Evolutionary conservation across 2,113 vertebrate species (phyloP).

Genomic region (Macrotis lagotis): DNA sequence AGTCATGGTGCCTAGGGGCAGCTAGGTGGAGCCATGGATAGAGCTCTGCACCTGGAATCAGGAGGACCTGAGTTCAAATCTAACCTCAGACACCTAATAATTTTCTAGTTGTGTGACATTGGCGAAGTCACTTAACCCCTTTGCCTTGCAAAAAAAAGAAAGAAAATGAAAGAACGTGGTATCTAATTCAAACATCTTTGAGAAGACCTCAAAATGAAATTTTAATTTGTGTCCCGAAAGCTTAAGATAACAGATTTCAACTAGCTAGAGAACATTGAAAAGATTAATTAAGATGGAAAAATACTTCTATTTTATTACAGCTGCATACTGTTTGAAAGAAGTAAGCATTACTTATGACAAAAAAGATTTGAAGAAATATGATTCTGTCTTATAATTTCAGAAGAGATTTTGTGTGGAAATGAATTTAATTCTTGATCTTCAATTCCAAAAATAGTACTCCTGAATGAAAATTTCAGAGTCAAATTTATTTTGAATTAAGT

Average conservation of each 20-base stretch:
- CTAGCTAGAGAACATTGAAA: not conserved
- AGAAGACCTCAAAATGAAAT: not conserved
- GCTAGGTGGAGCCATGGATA: too few species aligned
- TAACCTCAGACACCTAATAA: too few species aligned
- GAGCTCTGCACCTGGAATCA: too few species aligned
- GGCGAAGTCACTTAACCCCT: too few species aligned
- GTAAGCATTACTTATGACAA: not conserved
- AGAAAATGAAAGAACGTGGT: too few species aligned
- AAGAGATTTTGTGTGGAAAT: not conserved
- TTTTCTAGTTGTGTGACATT: too few species aligned
- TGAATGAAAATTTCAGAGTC: not conserved
- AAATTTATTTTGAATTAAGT: not conserved
- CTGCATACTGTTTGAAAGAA: not conserved
- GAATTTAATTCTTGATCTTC: not conserved
- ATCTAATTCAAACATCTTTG: not conserved
- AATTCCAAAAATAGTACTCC: not conserved
- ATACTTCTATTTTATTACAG: not conserved
- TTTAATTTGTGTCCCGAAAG: not conserved
- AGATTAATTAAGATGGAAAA: not conserved
- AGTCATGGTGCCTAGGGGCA: too few species aligned
- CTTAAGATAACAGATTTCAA: not conserved
- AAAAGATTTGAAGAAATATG: not conserved
- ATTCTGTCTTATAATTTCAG: not conserved
- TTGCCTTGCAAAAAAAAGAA: too few species aligned
- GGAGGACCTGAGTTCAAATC: too few species aligned